These are phyloP conservation scores for Emydura subglobosa DNA, from an alignment of 2,113 vertebrate genomes.

Conservation along the genomic window DNA sequence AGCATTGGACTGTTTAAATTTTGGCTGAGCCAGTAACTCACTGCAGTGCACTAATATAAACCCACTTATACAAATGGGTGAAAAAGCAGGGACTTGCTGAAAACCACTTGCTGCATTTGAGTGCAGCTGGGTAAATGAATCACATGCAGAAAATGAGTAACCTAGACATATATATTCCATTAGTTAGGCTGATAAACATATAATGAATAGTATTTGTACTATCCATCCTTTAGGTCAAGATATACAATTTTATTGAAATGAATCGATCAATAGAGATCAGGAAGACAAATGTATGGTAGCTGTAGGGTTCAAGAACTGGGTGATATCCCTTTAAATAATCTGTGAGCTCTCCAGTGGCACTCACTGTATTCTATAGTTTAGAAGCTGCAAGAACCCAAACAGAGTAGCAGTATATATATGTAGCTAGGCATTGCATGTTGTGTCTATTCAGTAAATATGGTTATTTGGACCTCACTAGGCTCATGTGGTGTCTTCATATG, in stretches of 20 bases:
- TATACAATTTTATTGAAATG: neutral
- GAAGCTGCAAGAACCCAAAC: neutral
- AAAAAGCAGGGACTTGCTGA: neutral
- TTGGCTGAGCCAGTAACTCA: slow-evolving; percentile 18
- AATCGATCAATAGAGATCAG: neutral
- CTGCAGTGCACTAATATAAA: neutral
- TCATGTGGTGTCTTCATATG: neutral
- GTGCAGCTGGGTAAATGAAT: neutral
- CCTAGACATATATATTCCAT: neutral
- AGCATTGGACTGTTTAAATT: neutral
- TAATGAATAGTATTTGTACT: neutral
- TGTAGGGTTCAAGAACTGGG: neutral
- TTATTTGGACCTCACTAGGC: neutral
- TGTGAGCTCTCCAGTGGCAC: neutral
- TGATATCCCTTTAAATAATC: neutral
- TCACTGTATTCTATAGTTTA: neutral
- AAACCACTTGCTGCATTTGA: neutral
- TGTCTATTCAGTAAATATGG: neutral
- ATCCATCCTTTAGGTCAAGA: neutral
- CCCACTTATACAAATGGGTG: neutral
- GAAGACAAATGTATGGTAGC: neutral
- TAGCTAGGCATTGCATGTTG: neutral
- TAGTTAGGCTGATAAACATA: neutral
- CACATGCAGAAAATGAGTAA: neutral
- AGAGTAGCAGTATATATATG: neutral